Evolutionary conservation across 2,113 vertebrate genomes (phyloP).

Genomic region (Hyperopisus bebe): DNA sequence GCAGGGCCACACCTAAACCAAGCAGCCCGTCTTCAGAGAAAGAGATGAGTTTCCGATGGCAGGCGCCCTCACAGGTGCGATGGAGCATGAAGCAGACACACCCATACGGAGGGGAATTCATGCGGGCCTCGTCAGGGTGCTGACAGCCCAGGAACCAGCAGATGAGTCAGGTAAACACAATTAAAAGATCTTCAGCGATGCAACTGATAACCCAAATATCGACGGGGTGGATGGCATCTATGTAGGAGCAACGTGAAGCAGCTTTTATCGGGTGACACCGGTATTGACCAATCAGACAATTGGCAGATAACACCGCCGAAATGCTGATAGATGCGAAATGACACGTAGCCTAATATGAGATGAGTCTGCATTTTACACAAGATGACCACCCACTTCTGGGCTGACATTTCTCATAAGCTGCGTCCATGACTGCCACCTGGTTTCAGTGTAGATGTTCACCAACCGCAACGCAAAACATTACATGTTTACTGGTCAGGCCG

Average conservation of each 20-base stretch:
- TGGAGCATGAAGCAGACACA: constrained; percentile 33
- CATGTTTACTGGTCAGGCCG: neutral
- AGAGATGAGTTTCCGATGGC: constrained; percentile 40
- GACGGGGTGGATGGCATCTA: neutral
- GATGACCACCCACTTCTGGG: neutral
- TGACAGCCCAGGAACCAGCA: constrained; percentile 16
- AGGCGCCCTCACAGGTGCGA: constrained; percentile 25
- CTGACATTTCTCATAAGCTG: neutral
- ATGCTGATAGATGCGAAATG: neutral
- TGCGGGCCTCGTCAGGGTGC: constrained; percentile 15
- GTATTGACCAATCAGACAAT: neutral
- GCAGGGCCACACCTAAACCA: neutral
- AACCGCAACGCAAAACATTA: neutral
- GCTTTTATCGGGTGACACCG: neutral
- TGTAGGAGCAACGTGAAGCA: constrained; percentile 26
- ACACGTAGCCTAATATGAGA: neutral
- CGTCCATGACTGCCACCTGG: neutral
- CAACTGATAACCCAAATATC: constrained; percentile 38
- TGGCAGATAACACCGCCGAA: neutral
- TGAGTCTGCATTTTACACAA: neutral
- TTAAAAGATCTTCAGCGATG: constrained; percentile 36
- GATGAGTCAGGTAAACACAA: constrained; percentile 9
- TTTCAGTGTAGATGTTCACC: neutral
- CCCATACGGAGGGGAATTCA: constrained; percentile 40
- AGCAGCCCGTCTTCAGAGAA: constrained; percentile 11